phyloP scores from a whole-genome alignment of 1,140 invertebrate species.

The Himalopsyche phryganea region DNA sequence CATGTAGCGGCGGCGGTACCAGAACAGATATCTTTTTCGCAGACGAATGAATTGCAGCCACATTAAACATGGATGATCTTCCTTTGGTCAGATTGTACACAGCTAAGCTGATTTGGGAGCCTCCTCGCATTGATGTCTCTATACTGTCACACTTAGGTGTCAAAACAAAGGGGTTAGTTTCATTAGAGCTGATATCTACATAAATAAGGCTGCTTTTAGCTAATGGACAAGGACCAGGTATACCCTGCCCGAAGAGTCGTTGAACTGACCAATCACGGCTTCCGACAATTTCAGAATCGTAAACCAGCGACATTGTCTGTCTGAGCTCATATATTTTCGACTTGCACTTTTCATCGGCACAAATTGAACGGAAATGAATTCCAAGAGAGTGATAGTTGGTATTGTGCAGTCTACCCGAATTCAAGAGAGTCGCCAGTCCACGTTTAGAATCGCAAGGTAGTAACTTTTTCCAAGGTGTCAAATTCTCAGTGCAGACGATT shows the following conservation, averaged over 20 bases:
- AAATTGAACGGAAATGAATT: constrained; percentile 79
- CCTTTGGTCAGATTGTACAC: constrained; percentile 63
- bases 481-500: constrained; percentile 97
- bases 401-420: constrained; percentile 87
- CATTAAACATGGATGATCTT: constrained; percentile 62
- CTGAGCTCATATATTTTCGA: constrained; percentile 69
- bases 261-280: constrained; percentile 79
- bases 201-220: constrained; percentile 75
- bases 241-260: constrained; percentile 79
- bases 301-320: constrained; percentile 82
- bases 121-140: constrained; percentile 62
- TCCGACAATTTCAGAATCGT: constrained; percentile 69
- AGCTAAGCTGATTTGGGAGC: constrained; percentile 61
- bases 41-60: constrained; percentile 56
- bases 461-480: constrained; percentile 97
- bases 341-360: constrained; percentile 61
- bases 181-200: constrained; percentile 73
- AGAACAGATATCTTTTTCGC: constrained; percentile 44
- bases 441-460: constrained; percentile 86
- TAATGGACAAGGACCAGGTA: constrained; percentile 75
- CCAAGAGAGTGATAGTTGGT: constrained; percentile 90
- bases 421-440: constrained; percentile 84
- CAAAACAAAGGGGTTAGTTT: constrained; percentile 56
- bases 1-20: constrained; percentile 66
- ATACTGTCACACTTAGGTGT: constrained; percentile 55